A percentile compares a stretch with the other conserved stretches of the same genome.
Conservation (phyloP, 2,888 invertebrate genomes). For the Boloria euphrosyne region DNA sequence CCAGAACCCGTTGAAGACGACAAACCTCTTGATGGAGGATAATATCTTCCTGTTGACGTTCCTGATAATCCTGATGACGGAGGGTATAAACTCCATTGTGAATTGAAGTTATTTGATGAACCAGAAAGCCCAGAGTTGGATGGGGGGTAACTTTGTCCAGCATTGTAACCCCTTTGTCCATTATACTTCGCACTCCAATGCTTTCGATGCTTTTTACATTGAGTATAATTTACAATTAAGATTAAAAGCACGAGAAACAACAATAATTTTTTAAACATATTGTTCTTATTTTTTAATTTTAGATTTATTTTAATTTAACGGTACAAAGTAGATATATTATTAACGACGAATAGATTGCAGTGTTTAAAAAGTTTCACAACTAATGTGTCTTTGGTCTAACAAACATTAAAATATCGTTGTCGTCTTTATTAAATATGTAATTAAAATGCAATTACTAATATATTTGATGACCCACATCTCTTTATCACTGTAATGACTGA, state of each 20-base stretch:
- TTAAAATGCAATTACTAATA: constrained; percentile 18
- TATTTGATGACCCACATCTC: not conserved
- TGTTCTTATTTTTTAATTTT: not conserved
- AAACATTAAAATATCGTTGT: not conserved
- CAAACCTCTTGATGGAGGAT: constrained; percentile 8
- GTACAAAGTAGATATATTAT: not conserved
- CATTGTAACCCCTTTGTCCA: not conserved
- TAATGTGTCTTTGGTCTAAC: not conserved
- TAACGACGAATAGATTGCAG: not conserved
- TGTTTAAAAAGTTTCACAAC: not conserved
- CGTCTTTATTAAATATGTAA: constrained; percentile 3
- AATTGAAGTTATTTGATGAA: not conserved
- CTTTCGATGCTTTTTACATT: not conserved
- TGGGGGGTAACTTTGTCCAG: not conserved
- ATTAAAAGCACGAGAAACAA: constrained; percentile 3
- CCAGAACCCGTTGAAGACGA: not conserved
- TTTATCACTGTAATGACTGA: too few species aligned
- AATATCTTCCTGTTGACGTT: not conserved
- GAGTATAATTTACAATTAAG: not conserved
- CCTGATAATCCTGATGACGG: constrained; percentile 1
- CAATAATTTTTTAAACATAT: constrained; percentile 3
- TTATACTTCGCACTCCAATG: not conserved
- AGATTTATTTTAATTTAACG: not conserved
- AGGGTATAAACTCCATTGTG: constrained; percentile 5
- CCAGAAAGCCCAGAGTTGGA: constrained; percentile 5